Evolutionary conservation across 2,113 vertebrate genomes (phyloP), one percentile per base, ranked within the genome.

Genomic region (Mixornis gularis): DNA sequence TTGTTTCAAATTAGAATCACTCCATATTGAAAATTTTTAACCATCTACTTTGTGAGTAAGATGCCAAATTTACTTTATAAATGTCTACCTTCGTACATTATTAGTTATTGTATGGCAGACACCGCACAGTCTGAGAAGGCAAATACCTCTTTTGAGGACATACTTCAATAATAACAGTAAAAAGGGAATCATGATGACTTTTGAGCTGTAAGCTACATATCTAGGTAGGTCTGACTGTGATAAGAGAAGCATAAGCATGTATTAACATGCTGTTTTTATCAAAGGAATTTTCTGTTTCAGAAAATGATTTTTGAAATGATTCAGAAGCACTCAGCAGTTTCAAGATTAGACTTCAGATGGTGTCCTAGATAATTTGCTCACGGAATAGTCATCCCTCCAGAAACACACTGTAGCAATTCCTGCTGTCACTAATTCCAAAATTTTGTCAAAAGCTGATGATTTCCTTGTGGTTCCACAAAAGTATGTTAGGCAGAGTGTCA

Each of bases 281-380:
- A 92, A 89, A 91, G 84, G 62, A 38, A 53, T 94, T 60, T 91
- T 71, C 78, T 89, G 10, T 82, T 93, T 80, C 70, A 82, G 49
- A 72, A 91, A 80, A 86, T 60, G 52, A 71, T 74, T 95, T 93
- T 74, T 92, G 32, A 93, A 93, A 82, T 58, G 0, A 64, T 71
- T 91, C 65, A 60, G 81, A 64, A 79, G 49, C 73, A 46, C 49
- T 64, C 36, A 29, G 56, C 44, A 81, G 73, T 68, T 93, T 86
- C 73, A 76, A 72, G 56, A 59, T 90, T 84, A 84, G n/a, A 74
- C 48, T 71, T 91, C 73, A 79, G 43, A 52, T 68, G 26, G 18
- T 77, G 53, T 53, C 63, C 79, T 82, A 56, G 53, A 40, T 91
- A 68, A 76, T 85, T 72, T 87, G 66, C 49, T 94, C 66, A 58